phyloP scores from a whole-genome alignment of 2,888 invertebrate genomes.

The Pteria penguin region DNA sequence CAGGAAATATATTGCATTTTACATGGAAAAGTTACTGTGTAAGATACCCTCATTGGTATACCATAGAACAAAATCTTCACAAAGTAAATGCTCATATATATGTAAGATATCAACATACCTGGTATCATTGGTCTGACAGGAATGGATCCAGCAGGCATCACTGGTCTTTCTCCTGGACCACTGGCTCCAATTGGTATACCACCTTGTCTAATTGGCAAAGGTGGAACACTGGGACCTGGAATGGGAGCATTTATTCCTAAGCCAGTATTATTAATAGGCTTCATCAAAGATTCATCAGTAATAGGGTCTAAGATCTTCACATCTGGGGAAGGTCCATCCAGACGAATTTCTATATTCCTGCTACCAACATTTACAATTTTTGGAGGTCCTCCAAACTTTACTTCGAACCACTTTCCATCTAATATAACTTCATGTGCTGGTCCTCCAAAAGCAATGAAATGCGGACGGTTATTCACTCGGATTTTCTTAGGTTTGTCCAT shows the following conservation, averaged over 20 bases:
- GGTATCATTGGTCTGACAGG: constrained; percentile 19
- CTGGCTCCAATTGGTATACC: constrained; percentile 1
- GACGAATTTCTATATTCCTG: constrained; percentile 87
- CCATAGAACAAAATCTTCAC: too few species aligned
- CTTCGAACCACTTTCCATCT: constrained; percentile 83
- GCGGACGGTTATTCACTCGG: constrained; percentile 77
- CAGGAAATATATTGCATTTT: too few species aligned
- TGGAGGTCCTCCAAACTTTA: constrained; percentile 94
- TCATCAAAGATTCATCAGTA: constrained; percentile 21
- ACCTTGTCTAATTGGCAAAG: constrained; percentile 8
- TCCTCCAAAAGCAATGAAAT: constrained; percentile 78
- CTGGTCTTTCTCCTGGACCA: constrained; percentile 11
- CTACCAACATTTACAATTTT: constrained; percentile 90
- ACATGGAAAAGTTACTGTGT: too few species aligned
- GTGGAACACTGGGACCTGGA: constrained; percentile 36
- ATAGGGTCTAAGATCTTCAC: constrained; percentile 87
- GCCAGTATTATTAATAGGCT: constrained; percentile 18
- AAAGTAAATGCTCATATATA: too few species aligned
- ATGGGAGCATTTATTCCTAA: constrained; percentile 19
- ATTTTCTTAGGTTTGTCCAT: constrained; percentile 80
- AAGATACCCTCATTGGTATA: too few species aligned
- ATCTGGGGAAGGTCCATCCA: constrained; percentile 93
- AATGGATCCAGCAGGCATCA: constrained; percentile 6
- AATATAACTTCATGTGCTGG: constrained; percentile 79
- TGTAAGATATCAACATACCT: too few species aligned